A percentile compares a stretch with the other conserved stretches of the same genome.
These are phyloP conservation scores for Apis cerana DNA, from an alignment of 1,140 invertebrate genomes.

Conservation along the genomic window DNA sequence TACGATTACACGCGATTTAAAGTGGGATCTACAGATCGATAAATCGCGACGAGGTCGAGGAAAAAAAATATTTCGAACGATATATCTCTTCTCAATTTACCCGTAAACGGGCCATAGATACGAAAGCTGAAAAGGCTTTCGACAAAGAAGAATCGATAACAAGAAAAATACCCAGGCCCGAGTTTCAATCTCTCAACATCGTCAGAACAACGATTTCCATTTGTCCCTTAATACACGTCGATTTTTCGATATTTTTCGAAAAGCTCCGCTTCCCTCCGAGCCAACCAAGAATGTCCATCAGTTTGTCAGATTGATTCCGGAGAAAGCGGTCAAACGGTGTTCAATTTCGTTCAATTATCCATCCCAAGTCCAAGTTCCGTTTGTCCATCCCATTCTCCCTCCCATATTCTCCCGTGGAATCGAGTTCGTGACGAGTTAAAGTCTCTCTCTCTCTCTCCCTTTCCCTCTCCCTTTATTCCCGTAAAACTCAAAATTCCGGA, in stretches of 20 bases:
- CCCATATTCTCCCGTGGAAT: neutral
- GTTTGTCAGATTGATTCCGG: slow-evolving; percentile 11
- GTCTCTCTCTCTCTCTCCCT: neutral
- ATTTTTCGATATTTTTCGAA: slow-evolving; percentile 27
- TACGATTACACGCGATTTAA: no score
- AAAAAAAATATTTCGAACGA: no score
- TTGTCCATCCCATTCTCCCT: neutral
- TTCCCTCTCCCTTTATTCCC: neutral
- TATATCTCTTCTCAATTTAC: neutral
- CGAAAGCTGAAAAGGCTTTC: neutral
- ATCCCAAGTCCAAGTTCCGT: slow-evolving; percentile 12
- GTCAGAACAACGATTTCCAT: neutral
- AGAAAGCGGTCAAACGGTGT: slow-evolving; percentile 18
- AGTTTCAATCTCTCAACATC: slow-evolving; percentile 9
- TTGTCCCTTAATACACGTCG: neutral
- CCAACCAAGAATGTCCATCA: neutral
- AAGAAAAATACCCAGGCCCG: neutral
- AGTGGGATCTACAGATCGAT: no score
- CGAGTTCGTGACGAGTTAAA: slow-evolving; percentile 14
- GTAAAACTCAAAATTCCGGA: slow-evolving; percentile 21
- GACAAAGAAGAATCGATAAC: neutral
- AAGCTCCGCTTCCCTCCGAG: neutral
- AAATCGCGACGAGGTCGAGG: no score
- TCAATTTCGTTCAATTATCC: slow-evolving; percentile 35
- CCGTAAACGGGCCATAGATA: no score